Evolutionary conservation across 1,140 invertebrate genomes (phyloP), one percentile per base, ranked within the genome.

Genomic region (Tribolium castaneum): DNA sequence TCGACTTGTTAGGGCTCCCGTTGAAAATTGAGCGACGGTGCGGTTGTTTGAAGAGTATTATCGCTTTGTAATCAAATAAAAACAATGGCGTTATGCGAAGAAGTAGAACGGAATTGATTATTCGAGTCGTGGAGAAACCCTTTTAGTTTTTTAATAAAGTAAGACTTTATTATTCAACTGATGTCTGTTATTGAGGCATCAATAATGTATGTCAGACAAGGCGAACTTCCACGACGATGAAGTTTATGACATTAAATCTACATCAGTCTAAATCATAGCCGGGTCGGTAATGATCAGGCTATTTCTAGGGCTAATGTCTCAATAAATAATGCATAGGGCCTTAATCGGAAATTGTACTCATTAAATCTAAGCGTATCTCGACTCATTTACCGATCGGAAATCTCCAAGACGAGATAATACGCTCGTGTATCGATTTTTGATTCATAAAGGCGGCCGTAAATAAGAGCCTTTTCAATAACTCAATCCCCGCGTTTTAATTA

Each of bases 271-370:
- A 80, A 80, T 72, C 80, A 80, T 77, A 62, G 34, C 10, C 39
- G 16, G n/a, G 7, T 50, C 59, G 45, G 77, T 80, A 82, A 82
- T 82, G 81, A 80, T 80, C 79, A 73, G 71, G 59, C 78, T 76
- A 77, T 78, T 78, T 74, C 74, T 76, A 70, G 76, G 77, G 52
- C 80, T 79, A 82, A 80, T 82, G 79, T 82, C 75, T 82, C 76
- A 72, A 78, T 82, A 78, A 82, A 82, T 82, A 82, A 82, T 82
- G 79, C 45, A 82, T 14, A 10, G 73, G 59, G 75, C 76, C 76
- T 82, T 82, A 82, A 82, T 82, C 81, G 81, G 77, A 80, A 82
- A 82, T 82, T 76, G 77, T 79, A 80, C 79, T 82, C 79, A 80
- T 82, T 82, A 80, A 82, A 82, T 82, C 81, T 80, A 80, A 74